Evolutionary conservation across 2,113 vertebrate genomes (phyloP).

Genomic region (Pseudorasbora parva): DNA sequence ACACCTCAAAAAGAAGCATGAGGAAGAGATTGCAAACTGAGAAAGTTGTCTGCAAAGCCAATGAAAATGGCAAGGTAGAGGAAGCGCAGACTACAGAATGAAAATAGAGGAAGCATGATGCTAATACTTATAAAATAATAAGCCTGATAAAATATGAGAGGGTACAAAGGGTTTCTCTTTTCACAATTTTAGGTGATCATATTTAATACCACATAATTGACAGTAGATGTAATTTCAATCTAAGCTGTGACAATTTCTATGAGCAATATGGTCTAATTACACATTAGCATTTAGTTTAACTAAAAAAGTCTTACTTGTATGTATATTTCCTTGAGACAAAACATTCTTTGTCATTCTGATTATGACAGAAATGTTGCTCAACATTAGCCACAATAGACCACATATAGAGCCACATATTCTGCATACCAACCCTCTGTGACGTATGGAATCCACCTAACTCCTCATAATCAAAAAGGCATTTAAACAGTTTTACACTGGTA

Average conservation of each 20-base stretch:
- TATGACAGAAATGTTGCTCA: slow-evolving; percentile 57
- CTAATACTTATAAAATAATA: neutral
- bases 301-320: neutral
- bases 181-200: neutral
- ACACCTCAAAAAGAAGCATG: neutral
- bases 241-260: neutral
- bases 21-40: neutral
- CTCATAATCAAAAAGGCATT: slow-evolving; percentile 52
- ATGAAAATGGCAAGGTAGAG: neutral
- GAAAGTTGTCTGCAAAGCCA: neutral
- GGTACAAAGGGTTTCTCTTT: neutral
- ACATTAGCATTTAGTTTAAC: neutral
- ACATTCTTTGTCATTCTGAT: slow-evolving; percentile 36
- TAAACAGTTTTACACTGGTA: neutral
- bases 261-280: neutral
- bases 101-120: neutral
- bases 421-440: slow-evolving; percentile 66
- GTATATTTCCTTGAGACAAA: neutral
- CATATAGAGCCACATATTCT: slow-evolving; percentile 63
- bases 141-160: neutral
- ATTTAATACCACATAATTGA: neutral
- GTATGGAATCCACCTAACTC: slow-evolving; percentile 44
- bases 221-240: neutral
- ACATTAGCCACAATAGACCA: slow-evolving; percentile 23
- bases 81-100: neutral